Conservation (phyloP, 2,888 invertebrate genomes). For the Eueremaeus valkanovi region DNA sequence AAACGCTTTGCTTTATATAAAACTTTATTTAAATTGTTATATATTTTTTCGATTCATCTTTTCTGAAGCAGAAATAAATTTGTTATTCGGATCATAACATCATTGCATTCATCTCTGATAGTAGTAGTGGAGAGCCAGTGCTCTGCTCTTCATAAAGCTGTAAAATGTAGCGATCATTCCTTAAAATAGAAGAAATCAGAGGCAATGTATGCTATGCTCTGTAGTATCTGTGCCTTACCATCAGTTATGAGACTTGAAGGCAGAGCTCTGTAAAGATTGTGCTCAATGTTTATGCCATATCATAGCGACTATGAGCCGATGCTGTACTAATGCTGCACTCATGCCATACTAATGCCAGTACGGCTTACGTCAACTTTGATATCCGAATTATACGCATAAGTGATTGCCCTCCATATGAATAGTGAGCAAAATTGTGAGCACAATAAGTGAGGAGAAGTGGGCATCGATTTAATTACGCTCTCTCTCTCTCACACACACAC, state of each 20-base stretch:
- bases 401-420: constrained; percentile 15
- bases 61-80: constrained; percentile 8
- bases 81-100: constrained; percentile 15
- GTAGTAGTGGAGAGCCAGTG: neutral
- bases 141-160: constrained; percentile 2
- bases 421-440: neutral
- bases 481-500: neutral
- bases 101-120: neutral
- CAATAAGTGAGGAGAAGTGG: constrained; percentile 10
- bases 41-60: neutral
- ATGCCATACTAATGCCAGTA: neutral
- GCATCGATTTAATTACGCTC: constrained; percentile 4
- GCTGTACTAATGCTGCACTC: neutral
- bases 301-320: neutral
- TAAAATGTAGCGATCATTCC: neutral
- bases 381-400: constrained; percentile 19
- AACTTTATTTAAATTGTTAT: neutral
- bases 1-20: neutral
- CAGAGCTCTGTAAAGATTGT: neutral
- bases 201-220: neutral
- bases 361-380: constrained; percentile 19
- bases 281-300: constrained; percentile 9
- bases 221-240: neutral
- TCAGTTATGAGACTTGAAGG: neutral
- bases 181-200: neutral